Evolutionary conservation across 1,140 invertebrate species (phyloP), one percentile per base, ranked within the genome.

Genomic region (Drosophila persimilis): DNA sequence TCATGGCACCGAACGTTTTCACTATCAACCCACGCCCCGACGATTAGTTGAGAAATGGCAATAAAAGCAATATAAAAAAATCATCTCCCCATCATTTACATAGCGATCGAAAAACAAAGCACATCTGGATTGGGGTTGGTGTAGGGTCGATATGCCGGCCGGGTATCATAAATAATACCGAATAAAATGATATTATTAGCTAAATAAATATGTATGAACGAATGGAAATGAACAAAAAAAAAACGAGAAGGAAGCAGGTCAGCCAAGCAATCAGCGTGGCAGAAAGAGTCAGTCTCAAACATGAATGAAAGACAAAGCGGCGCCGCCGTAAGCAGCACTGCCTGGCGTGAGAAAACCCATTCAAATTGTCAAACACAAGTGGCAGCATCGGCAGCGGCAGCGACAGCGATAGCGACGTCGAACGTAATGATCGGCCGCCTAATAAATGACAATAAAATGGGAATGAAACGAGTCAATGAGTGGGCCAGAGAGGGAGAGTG

Each of bases 101-200:
- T 85, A 86, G 79, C 77, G 78, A 86, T 81, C 83, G 11, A 39
- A 86, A 86, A 86, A 86, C 81, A 86, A 77, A 64, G 44, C 44
- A 59, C 57, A 54, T 39, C 46, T 22, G 39, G 56, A 78, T 57
- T 62, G 50, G 45, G 58, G 63, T 65, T 51, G 77, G 64, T 73
- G 83, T 74, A 79, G 69, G 73, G 70, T 53, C 69, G 39, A 52
- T 51, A 26, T 65, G 70, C 69, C 72, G 62, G 81, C 81, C 81
- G 81, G 83, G 81, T 86, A 71, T 86, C 77, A 86, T 86, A 86
- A 86, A 86, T 88, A 86, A 86, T 86, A 88, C 86, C 83, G 74
- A 86, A 81, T 88, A 70, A 77, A 86, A 83, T 81, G 86, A 78
- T 86, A 88, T 86, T 86, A 88, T 86, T 86, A 88, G 81, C 83